Evolutionary conservation across 2,888 invertebrate species (phyloP), one percentile per base, ranked within the genome.

Genomic region (Mythimna impura): DNA sequence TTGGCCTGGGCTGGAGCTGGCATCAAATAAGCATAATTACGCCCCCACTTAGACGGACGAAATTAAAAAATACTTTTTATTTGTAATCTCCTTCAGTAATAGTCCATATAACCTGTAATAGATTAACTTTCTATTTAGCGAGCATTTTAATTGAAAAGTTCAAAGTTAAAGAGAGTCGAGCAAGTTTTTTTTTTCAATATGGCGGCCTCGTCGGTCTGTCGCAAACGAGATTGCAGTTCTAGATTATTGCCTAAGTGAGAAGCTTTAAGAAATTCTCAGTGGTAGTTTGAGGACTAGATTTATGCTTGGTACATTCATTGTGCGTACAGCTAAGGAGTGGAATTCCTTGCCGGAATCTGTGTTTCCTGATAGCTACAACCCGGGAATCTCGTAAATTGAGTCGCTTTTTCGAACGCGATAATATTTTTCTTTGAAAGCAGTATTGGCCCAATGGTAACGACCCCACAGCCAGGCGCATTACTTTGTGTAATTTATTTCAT

Each of bases 41-140:
- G 36, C 43, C 63, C 36, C 57, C 72, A 78, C 73, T 83, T 71
- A 78, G 64, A 61, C 54, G 62, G 52, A 75, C 40, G 30, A 85
- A 78, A 84, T 85, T 84, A 76, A 83, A 80, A 83, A 83, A 78
- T 60, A 71, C 71, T 76, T 85, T 83, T 80, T 76, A 81, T 71
- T 66, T 73, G 73, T 73, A 81, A 83, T 83, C 83, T 79, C 43
- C 57, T 61, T 36, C 63, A 60, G 67, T 78, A 80, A 76, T 78
- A 74, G 71, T 73, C 72, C 62, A 81, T 69, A 81, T 83, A 36
- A 67, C 64, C 52, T 36, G 61, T 67, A 58, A 68, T 62, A 78
- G 81, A 83, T 85, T 77, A 76, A 30, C 66, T 83, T 85, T 84
- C 70, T 69, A 78, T 76, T 81, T 70, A 72, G 50, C 34, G 10